A percentile compares a stretch with the other conserved stretches of the same genome.
Conservation (phyloP, 2,113 vertebrate species). For the Erythrocercus mccallii region DNA sequence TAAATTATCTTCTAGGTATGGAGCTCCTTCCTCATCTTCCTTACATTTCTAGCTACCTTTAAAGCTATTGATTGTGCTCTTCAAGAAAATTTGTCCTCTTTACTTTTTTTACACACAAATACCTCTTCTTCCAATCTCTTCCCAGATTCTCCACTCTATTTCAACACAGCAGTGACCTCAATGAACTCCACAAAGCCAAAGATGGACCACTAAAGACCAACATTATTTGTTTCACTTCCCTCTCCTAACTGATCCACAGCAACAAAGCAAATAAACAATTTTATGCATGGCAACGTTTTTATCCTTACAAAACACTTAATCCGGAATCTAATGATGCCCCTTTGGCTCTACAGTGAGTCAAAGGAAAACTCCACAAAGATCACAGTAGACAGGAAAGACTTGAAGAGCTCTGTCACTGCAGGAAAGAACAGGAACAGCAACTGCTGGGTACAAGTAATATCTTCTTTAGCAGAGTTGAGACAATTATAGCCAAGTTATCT, state of each 20-base stretch:
- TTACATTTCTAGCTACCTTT: background rate
- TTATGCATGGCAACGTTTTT: background rate
- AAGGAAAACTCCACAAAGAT: background rate
- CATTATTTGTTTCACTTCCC: background rate
- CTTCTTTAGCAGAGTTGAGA: background rate
- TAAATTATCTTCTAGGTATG: background rate
- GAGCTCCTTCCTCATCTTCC: background rate
- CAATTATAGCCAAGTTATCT: background rate
- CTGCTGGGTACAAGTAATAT: background rate
- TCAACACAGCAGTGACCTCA: background rate
- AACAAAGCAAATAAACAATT: background rate
- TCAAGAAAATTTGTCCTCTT: background rate
- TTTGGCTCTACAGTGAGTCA: background rate
- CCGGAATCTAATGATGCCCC: background rate
- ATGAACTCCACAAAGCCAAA: background rate
- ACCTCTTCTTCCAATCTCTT: background rate
- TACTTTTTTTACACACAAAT: background rate
- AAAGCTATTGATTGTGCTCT: background rate
- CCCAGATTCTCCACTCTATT: background rate
- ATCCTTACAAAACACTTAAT: background rate
- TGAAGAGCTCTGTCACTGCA: background rate
- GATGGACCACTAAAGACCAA: background rate
- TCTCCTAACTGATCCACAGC: background rate
- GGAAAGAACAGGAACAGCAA: background rate
- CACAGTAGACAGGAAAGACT: background rate